These are phyloP conservation scores for Melipona beecheii DNA, from an alignment of 2,888 invertebrate species.

Conservation along the genomic window DNA sequence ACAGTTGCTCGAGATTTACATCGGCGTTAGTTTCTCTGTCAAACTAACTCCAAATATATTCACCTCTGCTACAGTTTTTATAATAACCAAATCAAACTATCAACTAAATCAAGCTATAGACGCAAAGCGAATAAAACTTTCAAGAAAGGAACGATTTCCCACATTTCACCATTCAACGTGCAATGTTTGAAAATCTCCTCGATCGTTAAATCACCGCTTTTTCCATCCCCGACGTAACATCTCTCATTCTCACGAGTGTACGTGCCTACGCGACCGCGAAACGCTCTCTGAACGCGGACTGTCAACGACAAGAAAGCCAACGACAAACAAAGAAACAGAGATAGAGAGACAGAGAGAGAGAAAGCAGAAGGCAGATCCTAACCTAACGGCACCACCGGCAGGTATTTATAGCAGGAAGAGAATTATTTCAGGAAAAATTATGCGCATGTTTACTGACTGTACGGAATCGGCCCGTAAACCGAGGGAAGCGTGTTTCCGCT, in stretches of 20 bases:
- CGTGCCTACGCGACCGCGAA: neutral
- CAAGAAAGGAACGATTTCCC: neutral
- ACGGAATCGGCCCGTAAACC: constrained; percentile 90
- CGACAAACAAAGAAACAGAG: too few relatives aligned
- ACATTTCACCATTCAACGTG: neutral
- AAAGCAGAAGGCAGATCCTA: constrained; percentile 22
- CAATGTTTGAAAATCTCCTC: neutral
- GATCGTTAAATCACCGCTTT: neutral
- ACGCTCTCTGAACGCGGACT: neutral
- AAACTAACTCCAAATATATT: neutral
- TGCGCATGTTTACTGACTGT: constrained; percentile 88
- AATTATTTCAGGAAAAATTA: constrained; percentile 62
- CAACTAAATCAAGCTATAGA: too few relatives aligned
- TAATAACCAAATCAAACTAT: neutral
- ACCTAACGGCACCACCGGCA: constrained; percentile 47
- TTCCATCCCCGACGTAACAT: neutral
- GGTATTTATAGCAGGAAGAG: constrained; percentile 58
- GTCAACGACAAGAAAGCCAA: neutral
- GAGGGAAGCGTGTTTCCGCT: constrained; percentile 88
- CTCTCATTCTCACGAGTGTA: neutral
- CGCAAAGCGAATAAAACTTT: neutral
- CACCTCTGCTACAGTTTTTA: neutral
- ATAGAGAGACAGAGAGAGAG: too few relatives aligned
- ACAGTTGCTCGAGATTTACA: neutral
- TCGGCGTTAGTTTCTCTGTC: neutral